phyloP scores from a whole-genome alignment of 2,797 vertebrate genomes.

The Gymnoscopelus microlampas region DNA sequence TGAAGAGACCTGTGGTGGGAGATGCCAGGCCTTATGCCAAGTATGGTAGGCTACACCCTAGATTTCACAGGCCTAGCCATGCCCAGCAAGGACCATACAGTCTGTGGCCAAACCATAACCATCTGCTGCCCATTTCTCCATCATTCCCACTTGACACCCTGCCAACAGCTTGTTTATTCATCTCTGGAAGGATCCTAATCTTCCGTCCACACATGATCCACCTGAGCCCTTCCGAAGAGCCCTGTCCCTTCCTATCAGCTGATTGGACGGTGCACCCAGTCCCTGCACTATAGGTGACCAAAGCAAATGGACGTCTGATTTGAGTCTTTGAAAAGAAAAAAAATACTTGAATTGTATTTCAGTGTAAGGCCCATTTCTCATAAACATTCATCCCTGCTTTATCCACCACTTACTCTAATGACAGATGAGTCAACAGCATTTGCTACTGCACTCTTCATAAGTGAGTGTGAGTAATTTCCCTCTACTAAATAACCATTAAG shows the following conservation, averaged over 20 bases:
- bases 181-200: slow-evolving; percentile 47
- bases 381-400: slow-evolving; percentile 28
- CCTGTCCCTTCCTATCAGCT: slow-evolving; percentile 23
- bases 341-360: slow-evolving; percentile 48
- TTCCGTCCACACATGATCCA: slow-evolving; percentile 40
- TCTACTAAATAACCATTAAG: slow-evolving; percentile 75
- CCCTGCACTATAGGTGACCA: slow-evolving; percentile 7
- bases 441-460: slow-evolving; percentile 45
- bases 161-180: slow-evolving; percentile 55
- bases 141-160: slow-evolving; percentile 64
- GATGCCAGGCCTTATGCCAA: slow-evolving; percentile 61
- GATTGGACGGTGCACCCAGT: slow-evolving; percentile 20
- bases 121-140: slow-evolving; percentile 75
- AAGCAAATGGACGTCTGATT: neutral
- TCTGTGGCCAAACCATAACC: slow-evolving; percentile 65
- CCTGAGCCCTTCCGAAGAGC: slow-evolving; percentile 23
- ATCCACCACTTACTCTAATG: slow-evolving; percentile 65
- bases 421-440: slow-evolving; percentile 34
- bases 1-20: slow-evolving; percentile 41
- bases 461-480: slow-evolving; percentile 67
- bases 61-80: slow-evolving; percentile 38
- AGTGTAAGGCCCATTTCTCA: slow-evolving; percentile 49
- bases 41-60: slow-evolving; percentile 52
- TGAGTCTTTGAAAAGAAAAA: slow-evolving; percentile 40
- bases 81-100: slow-evolving; percentile 62